phyloP scores from a whole-genome alignment of 2,888 invertebrate genomes.

The Heteropelma amictum region DNA sequence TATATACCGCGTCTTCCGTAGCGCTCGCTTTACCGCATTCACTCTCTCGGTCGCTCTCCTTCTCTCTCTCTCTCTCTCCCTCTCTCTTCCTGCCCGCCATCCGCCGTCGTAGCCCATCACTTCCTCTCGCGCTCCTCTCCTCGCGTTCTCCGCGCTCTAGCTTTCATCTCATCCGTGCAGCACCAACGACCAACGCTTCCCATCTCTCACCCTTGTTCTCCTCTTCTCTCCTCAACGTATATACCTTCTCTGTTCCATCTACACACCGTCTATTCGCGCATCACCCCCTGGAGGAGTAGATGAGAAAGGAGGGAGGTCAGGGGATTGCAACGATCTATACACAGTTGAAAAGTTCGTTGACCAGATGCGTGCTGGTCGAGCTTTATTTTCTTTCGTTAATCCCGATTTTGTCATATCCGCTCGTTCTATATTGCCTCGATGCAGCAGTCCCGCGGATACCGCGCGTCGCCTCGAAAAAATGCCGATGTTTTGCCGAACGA shows the following conservation, averaged over 20 bases:
- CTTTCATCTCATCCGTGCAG: constrained; percentile 47
- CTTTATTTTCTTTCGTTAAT: neutral
- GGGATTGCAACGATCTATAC: constrained; percentile 34
- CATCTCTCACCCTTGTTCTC: neutral
- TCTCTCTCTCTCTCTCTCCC: too few relatives aligned
- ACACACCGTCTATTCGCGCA: constrained; percentile 79
- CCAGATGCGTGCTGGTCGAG: constrained; percentile 23
- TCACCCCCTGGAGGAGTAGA: constrained; percentile 71
- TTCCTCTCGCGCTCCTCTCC: constrained; percentile 35
- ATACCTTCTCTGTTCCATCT: constrained; percentile 75
- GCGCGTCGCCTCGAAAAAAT: too few relatives aligned
- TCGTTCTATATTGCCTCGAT: neutral
- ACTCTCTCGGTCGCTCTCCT: neutral
- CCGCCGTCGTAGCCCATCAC: constrained; percentile 32
- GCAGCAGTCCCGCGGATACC: too few relatives aligned
- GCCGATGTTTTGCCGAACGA: too few relatives aligned
- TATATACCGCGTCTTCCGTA: too few relatives aligned
- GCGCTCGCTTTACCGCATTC: neutral
- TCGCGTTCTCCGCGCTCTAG: constrained; percentile 32
- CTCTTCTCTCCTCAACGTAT: neutral
- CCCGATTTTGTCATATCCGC: neutral
- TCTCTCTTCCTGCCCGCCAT: constrained; percentile 5
- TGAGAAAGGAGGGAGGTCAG: too few relatives aligned
- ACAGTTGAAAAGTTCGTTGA: constrained; percentile 40
- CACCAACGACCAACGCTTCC: constrained; percentile 72